A percentile compares a stretch with the other conserved stretches of the same genome.
These are phyloP conservation scores for Acrossocheilus fasciatus DNA, from an alignment of 2,797 vertebrate species.

Conservation along the genomic window DNA sequence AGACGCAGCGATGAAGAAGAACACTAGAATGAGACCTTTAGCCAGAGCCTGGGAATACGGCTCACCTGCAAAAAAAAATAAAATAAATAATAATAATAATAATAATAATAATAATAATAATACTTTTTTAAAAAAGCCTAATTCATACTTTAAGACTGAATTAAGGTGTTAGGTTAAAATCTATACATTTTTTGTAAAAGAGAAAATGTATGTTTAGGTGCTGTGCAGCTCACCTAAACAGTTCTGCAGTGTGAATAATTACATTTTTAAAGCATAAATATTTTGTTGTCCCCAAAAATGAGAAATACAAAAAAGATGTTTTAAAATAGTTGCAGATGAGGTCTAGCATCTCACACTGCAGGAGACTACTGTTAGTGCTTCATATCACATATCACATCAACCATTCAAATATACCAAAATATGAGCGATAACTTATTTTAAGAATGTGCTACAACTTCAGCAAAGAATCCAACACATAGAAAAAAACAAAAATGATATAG, in stretches of 20 bases:
- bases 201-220: not conserved
- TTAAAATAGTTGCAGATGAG: not conserved
- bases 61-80: constrained; percentile 82
- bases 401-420: not conserved
- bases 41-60: constrained; percentile 84
- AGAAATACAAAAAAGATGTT: not conserved
- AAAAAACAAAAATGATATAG: not conserved
- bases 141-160: not conserved
- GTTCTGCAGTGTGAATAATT: not conserved
- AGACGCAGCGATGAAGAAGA: constrained; percentile 77
- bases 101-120: not conserved
- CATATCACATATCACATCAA: not conserved
- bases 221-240: not conserved
- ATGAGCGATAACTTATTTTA: not conserved
- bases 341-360: not conserved
- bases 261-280: not conserved
- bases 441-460: not conserved
- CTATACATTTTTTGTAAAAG: not conserved
- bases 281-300: not conserved
- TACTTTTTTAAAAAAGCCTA: not conserved
- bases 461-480: not conserved
- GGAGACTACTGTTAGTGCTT: not conserved
- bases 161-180: not conserved
- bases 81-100: too few species aligned
- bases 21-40: constrained; percentile 85